Evolutionary conservation across 2,888 invertebrate species (phyloP).

Genomic region (Phania funesta): DNA sequence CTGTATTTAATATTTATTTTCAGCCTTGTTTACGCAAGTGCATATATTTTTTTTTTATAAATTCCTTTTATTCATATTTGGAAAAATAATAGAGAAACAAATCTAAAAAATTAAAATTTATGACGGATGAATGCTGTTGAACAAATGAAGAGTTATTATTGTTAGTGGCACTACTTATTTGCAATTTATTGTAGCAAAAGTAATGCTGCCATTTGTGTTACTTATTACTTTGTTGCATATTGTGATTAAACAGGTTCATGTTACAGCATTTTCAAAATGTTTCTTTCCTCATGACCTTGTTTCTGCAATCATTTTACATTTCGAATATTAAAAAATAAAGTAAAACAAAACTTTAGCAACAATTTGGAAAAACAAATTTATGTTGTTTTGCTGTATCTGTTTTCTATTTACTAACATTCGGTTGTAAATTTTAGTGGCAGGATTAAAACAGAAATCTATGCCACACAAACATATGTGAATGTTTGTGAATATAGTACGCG

Average conservation of each 20-base stretch:
- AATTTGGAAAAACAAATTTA: constrained; percentile 40
- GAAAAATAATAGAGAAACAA: constrained; percentile 11
- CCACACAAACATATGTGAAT: background rate
- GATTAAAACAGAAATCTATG: constrained; percentile 20
- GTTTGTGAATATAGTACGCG: background rate
- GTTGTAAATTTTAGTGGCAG: background rate
- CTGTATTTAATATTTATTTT: background rate
- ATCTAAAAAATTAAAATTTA: constrained; percentile 44
- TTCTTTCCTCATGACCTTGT: constrained; percentile 46
- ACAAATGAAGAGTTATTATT: constrained; percentile 52
- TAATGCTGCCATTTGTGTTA: constrained; percentile 4
- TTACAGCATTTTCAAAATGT: constrained; percentile 30
- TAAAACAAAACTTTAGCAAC: constrained; percentile 3
- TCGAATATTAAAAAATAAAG: constrained; percentile 14
- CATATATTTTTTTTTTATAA: background rate
- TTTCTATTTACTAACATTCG: background rate
- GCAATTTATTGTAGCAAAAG: background rate
- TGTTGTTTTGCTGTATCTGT: constrained; percentile 31
- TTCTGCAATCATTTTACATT: constrained; percentile 26
- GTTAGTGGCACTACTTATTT: constrained; percentile 5
- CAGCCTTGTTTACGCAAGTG: too few relatives aligned
- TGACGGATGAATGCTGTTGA: constrained; percentile 48
- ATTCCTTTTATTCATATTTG: constrained; percentile 3
- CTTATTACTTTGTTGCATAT: constrained; percentile 37
- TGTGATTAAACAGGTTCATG: constrained; percentile 49